Conservation (phyloP, 2,797 vertebrate species). For the Alfaro cultratus region DNA sequence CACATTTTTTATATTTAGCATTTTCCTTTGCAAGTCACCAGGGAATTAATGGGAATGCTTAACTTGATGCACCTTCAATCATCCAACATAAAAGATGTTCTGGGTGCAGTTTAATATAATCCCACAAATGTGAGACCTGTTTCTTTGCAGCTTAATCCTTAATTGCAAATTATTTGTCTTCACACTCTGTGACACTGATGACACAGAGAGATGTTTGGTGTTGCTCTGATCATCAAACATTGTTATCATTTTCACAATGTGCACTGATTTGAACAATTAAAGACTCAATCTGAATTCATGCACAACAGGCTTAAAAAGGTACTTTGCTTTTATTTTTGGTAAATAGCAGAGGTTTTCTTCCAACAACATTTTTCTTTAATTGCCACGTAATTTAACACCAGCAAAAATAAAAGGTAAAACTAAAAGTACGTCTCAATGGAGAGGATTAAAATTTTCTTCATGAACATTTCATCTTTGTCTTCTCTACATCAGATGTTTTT, state of each 20-base stretch:
- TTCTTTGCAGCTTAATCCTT: slow-evolving; percentile 12
- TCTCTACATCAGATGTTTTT: neutral
- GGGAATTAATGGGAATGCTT: slow-evolving; percentile 18
- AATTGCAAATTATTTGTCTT: slow-evolving; percentile 8
- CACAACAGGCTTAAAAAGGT: neutral
- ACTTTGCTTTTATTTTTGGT: neutral
- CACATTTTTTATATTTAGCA: slow-evolving; percentile 31
- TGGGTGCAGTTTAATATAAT: slow-evolving; percentile 13
- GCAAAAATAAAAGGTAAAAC: neutral
- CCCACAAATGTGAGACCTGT: slow-evolving; percentile 12
- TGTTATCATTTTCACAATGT: neutral
- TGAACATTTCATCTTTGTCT: slow-evolving; percentile 25
- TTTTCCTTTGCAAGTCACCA: slow-evolving; percentile 14
- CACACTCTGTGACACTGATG: slow-evolving; percentile 2
- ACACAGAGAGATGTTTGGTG: slow-evolving; percentile 7
- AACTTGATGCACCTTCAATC: slow-evolving; percentile 25
- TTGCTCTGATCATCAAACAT: slow-evolving; percentile 1
- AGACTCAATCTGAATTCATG: neutral
- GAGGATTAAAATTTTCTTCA: slow-evolving; percentile 6
- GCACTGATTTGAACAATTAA: slow-evolving; percentile 3
- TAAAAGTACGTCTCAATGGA: neutral
- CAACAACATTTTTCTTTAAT: neutral
- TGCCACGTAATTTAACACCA: neutral
- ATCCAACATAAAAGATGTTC: slow-evolving; percentile 19
- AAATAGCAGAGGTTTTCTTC: neutral